These are phyloP conservation scores for Pristionchus pacificus DNA, from an alignment of 1,140 invertebrate genomes.

Conservation along the genomic window DNA sequence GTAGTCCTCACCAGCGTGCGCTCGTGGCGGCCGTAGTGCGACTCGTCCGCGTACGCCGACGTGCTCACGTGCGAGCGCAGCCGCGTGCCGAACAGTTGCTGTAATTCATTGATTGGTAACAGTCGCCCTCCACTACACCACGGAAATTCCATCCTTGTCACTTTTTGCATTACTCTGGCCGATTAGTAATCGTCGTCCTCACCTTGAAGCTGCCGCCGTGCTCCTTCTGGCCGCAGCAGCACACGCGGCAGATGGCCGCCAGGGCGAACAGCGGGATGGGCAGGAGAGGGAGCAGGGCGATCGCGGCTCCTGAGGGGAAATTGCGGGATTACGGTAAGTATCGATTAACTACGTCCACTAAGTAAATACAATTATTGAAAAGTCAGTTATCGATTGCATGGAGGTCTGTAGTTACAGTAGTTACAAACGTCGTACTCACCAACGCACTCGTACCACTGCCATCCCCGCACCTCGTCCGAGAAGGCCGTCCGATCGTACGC, in stretches of 20 bases:
- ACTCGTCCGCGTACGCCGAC: too few species aligned
- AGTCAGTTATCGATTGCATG: too few species aligned
- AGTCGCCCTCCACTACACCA: too few species aligned
- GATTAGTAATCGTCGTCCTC: background rate
- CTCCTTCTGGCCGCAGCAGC: conserved; percentile 26
- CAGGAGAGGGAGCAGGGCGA: conserved; percentile 49
- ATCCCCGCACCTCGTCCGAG: conserved; percentile 42
- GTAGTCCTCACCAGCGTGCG: too few species aligned
- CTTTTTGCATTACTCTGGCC: too few species aligned
- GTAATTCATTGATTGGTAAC: background rate
- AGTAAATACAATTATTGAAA: too few species aligned
- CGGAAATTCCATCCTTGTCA: too few species aligned
- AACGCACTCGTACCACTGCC: conserved; percentile 47
- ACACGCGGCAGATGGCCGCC: conserved; percentile 39
- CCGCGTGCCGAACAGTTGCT: background rate
- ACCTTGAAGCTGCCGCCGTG: conserved; percentile 18
- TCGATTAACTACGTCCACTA: too few species aligned
- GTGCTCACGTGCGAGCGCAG: background rate
- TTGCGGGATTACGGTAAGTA: too few species aligned
- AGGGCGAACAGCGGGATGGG: conserved; percentile 52
- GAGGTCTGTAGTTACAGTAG: too few species aligned
- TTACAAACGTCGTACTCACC: conserved; percentile 8
- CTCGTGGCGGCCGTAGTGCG: too few species aligned
- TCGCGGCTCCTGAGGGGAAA: conserved; percentile 26
- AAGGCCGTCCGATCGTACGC: conserved; percentile 45